Evolutionary conservation across 2,797 vertebrate species (phyloP), one percentile per base, ranked within the genome.

Genomic region (Eulemur coronatus): DNA sequence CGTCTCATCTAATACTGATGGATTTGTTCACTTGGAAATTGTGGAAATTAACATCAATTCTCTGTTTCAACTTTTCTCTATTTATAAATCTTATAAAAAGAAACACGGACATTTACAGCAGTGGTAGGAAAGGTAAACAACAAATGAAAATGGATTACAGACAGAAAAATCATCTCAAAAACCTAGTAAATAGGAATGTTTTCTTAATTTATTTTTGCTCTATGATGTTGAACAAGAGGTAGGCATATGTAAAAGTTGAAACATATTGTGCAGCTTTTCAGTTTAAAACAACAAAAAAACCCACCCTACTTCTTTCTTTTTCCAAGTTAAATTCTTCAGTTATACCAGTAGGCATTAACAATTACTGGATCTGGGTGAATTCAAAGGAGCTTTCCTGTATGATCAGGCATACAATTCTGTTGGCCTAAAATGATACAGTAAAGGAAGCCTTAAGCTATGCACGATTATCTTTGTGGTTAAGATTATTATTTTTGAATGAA

Each of bases 171-270:
- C 50, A 65, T 65, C n/a, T 81, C 30, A 55, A 43, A 94, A 88
- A 26, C n/a, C 80, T 52, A 87, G 73, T 15, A 35, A 91, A 65
- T n/a, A 50, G 9, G 20, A 92, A 76, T 26, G 35, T 59, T 91
- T 79, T 90, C 22, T 6, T 46, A 59, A 94, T 88, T 93, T 90
- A 73, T 28, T 92, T 94, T 78, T 93, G 46, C 28, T 95, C 41
- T 80, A 80, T 0, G 20, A 28, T 70, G 55, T 80, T 82, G 70
- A 94, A 76, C 0, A 78, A 93, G 55, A 91, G 13, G 50, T 43
- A 85, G 65, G 67, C 33, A 55, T 63, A 81, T 8, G 4, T 28
- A 2, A 94, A 86, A 87, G 28, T 50, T 80, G 75, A 90, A 96
- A 90, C 55, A 82, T 73, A 65, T 59, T 55, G 24, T 89, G 41